Conservation (phyloP, 2,888 invertebrate genomes). For the Belgica antarctica region DNA sequence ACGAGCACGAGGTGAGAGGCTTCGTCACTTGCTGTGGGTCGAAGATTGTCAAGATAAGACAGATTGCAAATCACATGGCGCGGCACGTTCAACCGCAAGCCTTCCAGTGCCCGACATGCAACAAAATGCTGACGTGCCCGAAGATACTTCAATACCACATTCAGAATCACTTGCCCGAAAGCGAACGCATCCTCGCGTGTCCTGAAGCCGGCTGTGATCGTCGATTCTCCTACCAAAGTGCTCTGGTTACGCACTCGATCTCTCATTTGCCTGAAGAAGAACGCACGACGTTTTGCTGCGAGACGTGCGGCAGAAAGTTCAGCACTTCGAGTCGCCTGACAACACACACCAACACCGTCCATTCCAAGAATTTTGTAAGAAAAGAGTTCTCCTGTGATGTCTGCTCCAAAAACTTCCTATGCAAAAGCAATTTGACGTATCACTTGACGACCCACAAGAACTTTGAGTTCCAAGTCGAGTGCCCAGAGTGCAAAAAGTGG, state of each 20-base stretch:
- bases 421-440: slow-evolving; percentile 46
- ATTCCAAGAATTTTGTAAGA: slow-evolving; percentile 37
- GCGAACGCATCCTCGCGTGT: slow-evolving; percentile 46
- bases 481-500: slow-evolving; percentile 46
- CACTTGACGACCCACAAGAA: slow-evolving; percentile 47
- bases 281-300: slow-evolving; percentile 46
- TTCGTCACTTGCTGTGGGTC: slow-evolving; percentile 47
- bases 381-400: slow-evolving; percentile 46
- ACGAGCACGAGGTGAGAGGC: slow-evolving; percentile 46
- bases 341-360: slow-evolving; percentile 45
- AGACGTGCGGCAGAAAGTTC: slow-evolving; percentile 47
- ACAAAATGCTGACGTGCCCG: slow-evolving; percentile 47
- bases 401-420: slow-evolving; percentile 46
- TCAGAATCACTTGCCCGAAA: slow-evolving; percentile 47
- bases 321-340: slow-evolving; percentile 45
- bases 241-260: slow-evolving; percentile 45
- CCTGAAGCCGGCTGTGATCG: slow-evolving; percentile 45
- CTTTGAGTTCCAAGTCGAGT: slow-evolving; percentile 46
- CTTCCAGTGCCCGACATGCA: slow-evolving; percentile 46
- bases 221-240: slow-evolving; percentile 46
- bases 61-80: slow-evolving; percentile 47
- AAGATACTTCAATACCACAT: slow-evolving; percentile 47
- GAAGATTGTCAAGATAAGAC: slow-evolving; percentile 45
- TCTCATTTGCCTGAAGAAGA: slow-evolving; percentile 46
- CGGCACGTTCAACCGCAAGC: slow-evolving; percentile 47